Conservation (phyloP, 2,113 vertebrate species). For the Crocuta crocuta region DNA sequence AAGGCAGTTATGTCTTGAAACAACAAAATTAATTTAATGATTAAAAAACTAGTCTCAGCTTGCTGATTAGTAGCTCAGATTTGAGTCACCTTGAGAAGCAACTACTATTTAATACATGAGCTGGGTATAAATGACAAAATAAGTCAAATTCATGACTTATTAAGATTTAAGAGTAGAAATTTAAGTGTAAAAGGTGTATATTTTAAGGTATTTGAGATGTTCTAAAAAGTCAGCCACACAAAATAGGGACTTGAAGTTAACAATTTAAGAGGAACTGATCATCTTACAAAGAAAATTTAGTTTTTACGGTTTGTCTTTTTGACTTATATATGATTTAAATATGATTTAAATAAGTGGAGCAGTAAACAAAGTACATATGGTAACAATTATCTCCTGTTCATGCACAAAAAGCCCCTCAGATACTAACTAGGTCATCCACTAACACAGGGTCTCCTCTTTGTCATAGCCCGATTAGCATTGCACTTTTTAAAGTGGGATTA, state of each 20-base stretch:
- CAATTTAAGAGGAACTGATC: not conserved
- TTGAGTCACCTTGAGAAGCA: not conserved
- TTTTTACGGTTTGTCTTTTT: not conserved
- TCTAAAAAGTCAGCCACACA: not conserved
- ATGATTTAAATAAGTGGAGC: not conserved
- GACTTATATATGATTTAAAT: not conserved
- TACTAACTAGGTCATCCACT: not conserved
- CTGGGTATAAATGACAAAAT: not conserved
- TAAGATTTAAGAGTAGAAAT: not conserved
- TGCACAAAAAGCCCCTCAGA: not conserved
- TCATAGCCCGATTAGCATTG: not conserved
- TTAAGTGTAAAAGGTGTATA: not conserved
- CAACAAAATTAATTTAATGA: not conserved
- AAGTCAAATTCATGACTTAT: not conserved
- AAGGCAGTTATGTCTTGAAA: slow-evolving; percentile 15
- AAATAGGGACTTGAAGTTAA: not conserved
- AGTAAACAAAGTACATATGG: not conserved
- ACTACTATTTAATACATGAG: not conserved
- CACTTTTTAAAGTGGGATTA: not conserved
- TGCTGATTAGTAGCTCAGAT: not conserved
- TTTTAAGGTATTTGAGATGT: slow-evolving; percentile 21
- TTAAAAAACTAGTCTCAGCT: not conserved
- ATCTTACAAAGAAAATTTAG: not conserved
- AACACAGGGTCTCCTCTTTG: not conserved
- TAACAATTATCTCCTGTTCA: not conserved